These are phyloP conservation scores for Sparus aurata DNA, from an alignment of 2,797 vertebrate species.

Conservation along the genomic window DNA sequence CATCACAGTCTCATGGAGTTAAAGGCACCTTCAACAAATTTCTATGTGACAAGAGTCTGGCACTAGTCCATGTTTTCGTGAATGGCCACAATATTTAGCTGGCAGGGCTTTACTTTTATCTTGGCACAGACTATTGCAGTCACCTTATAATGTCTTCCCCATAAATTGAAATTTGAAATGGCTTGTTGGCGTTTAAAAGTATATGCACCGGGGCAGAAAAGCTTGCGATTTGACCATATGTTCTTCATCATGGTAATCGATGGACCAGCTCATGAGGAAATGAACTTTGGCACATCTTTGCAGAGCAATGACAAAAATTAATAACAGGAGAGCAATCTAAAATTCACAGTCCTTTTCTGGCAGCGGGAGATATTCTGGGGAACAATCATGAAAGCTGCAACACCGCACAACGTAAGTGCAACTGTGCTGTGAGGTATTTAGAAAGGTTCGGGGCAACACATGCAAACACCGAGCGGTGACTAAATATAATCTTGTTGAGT, in stretches of 20 bases:
- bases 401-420: constrained; percentile 20
- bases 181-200: constrained; percentile 42
- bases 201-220: constrained; percentile 26
- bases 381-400: constrained; percentile 14
- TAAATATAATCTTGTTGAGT: constrained; percentile 49
- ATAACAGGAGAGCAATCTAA: constrained; percentile 28
- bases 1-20: constrained; percentile 27
- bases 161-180: constrained; percentile 58
- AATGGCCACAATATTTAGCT: constrained; percentile 39
- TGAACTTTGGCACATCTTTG: constrained; percentile 34
- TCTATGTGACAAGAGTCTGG: constrained; percentile 41
- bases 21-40: constrained; percentile 47
- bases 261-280: constrained; percentile 33
- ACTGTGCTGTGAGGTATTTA: constrained; percentile 24
- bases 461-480: constrained; percentile 42
- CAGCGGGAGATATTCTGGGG: constrained; percentile 8
- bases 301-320: constrained; percentile 33
- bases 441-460: constrained; percentile 26
- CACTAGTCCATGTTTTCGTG: constrained; percentile 37
- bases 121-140: constrained; percentile 44
- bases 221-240: constrained; percentile 46
- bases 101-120: constrained; percentile 37
- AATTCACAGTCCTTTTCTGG: constrained; percentile 14
- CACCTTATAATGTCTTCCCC: constrained; percentile 34
- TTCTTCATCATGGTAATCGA: constrained; percentile 53